Evolutionary conservation across 2,888 invertebrate genomes (phyloP).

Genomic region (Erebia ligea): DNA sequence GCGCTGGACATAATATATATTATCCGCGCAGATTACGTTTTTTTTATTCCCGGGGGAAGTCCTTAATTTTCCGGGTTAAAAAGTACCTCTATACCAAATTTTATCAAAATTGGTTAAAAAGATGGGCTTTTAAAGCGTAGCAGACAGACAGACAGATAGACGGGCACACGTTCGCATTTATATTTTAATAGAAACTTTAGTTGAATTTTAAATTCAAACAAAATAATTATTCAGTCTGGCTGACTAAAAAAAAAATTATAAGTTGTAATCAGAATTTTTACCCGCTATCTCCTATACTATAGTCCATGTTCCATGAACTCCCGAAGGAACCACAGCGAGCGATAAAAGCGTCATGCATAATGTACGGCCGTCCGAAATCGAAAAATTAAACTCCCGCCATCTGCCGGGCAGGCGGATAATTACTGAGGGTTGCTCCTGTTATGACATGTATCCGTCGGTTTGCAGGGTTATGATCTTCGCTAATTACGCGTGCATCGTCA

Average conservation of each 20-base stretch:
- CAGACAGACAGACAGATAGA: too few species aligned
- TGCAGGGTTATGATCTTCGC: slow-evolving; percentile 61
- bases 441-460: slow-evolving; percentile 59
- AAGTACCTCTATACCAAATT: too few species aligned
- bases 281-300: slow-evolving; percentile 46
- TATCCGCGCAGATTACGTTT: too few species aligned
- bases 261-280: background rate
- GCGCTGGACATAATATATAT: too few species aligned
- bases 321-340: slow-evolving; percentile 78
- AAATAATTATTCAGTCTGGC: too few species aligned
- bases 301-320: slow-evolving; percentile 51
- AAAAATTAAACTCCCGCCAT: slow-evolving; percentile 81
- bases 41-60: too few species aligned
- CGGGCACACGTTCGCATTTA: too few species aligned
- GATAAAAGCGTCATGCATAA: slow-evolving; percentile 82
- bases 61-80: too few species aligned
- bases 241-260: background rate
- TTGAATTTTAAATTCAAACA: too few species aligned
- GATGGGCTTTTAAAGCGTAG: too few species aligned
- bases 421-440: slow-evolving; percentile 60
- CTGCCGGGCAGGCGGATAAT: slow-evolving; percentile 69
- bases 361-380: slow-evolving; percentile 80
- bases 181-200: too few species aligned
- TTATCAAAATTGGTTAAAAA: too few species aligned
- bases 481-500: slow-evolving; percentile 59